These are phyloP conservation scores for Tenthredo amoena DNA, from an alignment of 2,888 invertebrate species.

Conservation along the genomic window DNA sequence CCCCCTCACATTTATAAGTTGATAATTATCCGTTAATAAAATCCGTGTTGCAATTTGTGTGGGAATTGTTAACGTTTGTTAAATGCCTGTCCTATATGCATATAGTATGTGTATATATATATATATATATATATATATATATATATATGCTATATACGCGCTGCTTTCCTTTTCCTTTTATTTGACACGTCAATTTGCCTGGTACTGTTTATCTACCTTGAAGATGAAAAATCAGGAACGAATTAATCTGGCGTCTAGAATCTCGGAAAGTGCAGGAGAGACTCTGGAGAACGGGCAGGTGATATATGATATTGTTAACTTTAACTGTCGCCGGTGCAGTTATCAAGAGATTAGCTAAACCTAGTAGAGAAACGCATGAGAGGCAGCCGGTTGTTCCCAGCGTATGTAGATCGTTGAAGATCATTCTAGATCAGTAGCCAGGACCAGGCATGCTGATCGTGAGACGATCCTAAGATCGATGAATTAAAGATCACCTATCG, in stretches of 20 bases:
- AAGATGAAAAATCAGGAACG: constrained; percentile 9
- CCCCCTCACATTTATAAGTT: background rate
- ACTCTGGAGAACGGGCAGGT: background rate
- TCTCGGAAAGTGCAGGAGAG: constrained; percentile 1
- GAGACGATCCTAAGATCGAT: constrained; percentile 67
- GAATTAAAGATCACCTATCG: constrained; percentile 68
- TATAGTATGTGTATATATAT: too few species aligned
- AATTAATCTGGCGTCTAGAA: constrained; percentile 42
- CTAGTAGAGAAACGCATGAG: constrained; percentile 13
- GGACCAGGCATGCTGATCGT: constrained; percentile 68
- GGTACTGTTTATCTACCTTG: background rate
- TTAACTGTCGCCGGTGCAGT: constrained; percentile 44
- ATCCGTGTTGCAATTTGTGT: background rate
- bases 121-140: too few species aligned
- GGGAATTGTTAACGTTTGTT: background rate
- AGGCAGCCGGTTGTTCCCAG: constrained; percentile 46
- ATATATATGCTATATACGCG: too few species aligned
- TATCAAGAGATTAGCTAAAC: constrained; percentile 41
- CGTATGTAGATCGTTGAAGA: constrained; percentile 69
- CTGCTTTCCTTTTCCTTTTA: background rate
- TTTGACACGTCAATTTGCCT: background rate
- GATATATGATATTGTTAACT: constrained; percentile 49
- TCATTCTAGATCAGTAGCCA: constrained; percentile 64
- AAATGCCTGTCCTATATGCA: background rate
- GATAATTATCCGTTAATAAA: background rate